Evolutionary conservation across 2,113 vertebrate genomes (phyloP).

Genomic region (Candoia aspera): DNA sequence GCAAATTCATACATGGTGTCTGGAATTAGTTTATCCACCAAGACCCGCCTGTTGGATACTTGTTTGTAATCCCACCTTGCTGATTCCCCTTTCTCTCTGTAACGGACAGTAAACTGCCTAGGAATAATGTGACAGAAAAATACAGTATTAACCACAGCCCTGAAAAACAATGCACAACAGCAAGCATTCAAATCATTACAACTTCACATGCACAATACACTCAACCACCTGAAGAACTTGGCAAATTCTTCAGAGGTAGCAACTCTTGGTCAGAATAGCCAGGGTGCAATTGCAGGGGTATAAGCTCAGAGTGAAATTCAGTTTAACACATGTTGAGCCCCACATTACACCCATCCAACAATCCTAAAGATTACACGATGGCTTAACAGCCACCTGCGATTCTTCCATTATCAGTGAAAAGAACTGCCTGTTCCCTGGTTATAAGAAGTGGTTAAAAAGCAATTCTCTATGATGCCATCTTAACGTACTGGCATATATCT

Average conservation of each 20-base stretch:
- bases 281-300: not conserved
- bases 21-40: conserved; percentile 85
- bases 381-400: not conserved
- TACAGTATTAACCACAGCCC: not conserved
- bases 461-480: not conserved
- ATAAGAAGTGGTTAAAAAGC: not conserved
- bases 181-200: not conserved
- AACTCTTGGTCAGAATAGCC: not conserved
- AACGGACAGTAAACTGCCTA: conserved; percentile 89
- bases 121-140: conserved; percentile 24
- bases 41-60: conserved; percentile 77
- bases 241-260: not conserved
- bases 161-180: not conserved
- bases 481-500: not conserved
- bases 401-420: not conserved
- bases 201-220: not conserved
- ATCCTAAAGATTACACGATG: too few species aligned
- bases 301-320: not conserved
- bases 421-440: not conserved
- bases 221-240: not conserved
- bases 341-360: not conserved
- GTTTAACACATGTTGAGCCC: not conserved
- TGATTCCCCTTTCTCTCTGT: conserved; percentile 93
- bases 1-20: conserved; percentile 97
- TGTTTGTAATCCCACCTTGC: conserved; percentile 95